phyloP scores from a whole-genome alignment of 23 tunicate species.

The Botrylloides violaceus region DNA sequence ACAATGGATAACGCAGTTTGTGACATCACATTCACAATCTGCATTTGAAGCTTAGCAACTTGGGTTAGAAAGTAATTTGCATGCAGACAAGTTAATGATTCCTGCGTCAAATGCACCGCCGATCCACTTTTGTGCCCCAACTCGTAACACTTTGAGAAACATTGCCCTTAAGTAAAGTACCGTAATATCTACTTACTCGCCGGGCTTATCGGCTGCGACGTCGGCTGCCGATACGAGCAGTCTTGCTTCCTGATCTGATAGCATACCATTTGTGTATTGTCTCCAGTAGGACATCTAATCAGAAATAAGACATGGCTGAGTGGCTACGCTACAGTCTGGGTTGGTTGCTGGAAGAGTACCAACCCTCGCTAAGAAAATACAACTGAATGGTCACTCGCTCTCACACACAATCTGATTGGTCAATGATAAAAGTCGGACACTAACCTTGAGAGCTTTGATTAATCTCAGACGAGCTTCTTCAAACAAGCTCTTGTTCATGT shows the following conservation, averaged over 20 bases:
- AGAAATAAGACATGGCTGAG: not conserved
- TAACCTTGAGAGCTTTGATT: slow-evolving; percentile 80
- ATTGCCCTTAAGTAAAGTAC: not conserved
- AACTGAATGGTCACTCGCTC: not conserved
- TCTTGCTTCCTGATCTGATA: slow-evolving; percentile 76
- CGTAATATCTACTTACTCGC: slow-evolving; percentile 37
- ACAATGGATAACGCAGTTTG: too few species aligned
- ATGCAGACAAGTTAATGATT: too few species aligned
- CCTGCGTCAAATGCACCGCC: too few species aligned
- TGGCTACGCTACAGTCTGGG: too few species aligned
- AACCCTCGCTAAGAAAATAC: too few species aligned
- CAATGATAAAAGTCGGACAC: too few species aligned
- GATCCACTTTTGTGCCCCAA: too few species aligned
- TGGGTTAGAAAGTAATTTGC: too few species aligned
- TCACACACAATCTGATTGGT: not conserved
- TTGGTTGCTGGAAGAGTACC: too few species aligned
- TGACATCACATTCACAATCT: too few species aligned
- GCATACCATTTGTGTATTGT: slow-evolving; percentile 66
- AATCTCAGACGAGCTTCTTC: slow-evolving; percentile 84
- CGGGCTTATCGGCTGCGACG: slow-evolving; percentile 54
- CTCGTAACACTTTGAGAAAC: not conserved
- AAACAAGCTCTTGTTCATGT: slow-evolving; percentile 44
- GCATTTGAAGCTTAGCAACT: too few species aligned
- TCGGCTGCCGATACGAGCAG: slow-evolving; percentile 74
- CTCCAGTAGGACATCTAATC: slow-evolving; percentile 75